Percentiles rank a stretch among this genome's conserved stretches.
Conservation (phyloP, 2,113 vertebrate genomes). For the Hirundichthys speculiger region DNA sequence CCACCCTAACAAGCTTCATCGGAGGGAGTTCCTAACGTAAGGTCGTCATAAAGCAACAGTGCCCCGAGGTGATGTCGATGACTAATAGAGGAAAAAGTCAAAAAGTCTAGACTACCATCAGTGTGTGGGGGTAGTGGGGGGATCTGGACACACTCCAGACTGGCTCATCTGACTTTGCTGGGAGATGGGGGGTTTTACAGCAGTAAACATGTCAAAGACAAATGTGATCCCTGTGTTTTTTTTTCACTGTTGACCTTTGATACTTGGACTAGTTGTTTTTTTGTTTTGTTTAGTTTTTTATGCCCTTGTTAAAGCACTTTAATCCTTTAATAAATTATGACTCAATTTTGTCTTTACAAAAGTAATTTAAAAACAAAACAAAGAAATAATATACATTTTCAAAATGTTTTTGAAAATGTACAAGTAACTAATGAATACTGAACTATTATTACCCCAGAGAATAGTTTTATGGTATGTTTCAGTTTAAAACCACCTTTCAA, state of each 20-base stretch:
- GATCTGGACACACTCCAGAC: constrained; percentile 51
- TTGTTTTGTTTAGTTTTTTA: neutral
- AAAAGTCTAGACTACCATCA: neutral
- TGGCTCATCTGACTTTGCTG: constrained; percentile 12
- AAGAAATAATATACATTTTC: no score
- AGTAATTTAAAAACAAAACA: no score
- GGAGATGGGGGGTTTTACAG: constrained; percentile 24
- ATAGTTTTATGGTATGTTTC: neutral
- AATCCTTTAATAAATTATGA: no score
- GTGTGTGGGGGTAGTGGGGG: no score
- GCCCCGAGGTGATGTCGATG: no score
- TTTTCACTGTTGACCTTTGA: constrained; percentile 24
- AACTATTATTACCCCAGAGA: neutral
- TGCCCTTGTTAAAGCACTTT: neutral
- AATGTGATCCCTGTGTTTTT: constrained; percentile 25
- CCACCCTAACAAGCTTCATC: no score
- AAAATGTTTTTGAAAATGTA: no score
- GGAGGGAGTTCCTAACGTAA: no score
- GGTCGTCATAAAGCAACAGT: no score
- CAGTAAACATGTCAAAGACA: constrained; percentile 46
- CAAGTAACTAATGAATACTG: neutral
- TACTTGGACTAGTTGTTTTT: neutral
- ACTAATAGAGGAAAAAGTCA: no score
- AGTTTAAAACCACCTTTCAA: neutral
- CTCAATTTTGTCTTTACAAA: no score